Percentiles rank a stretch among this genome's conserved stretches.
phyloP scores from a whole-genome alignment of 2,888 invertebrate species.

The Trimorus sp. region DNA sequence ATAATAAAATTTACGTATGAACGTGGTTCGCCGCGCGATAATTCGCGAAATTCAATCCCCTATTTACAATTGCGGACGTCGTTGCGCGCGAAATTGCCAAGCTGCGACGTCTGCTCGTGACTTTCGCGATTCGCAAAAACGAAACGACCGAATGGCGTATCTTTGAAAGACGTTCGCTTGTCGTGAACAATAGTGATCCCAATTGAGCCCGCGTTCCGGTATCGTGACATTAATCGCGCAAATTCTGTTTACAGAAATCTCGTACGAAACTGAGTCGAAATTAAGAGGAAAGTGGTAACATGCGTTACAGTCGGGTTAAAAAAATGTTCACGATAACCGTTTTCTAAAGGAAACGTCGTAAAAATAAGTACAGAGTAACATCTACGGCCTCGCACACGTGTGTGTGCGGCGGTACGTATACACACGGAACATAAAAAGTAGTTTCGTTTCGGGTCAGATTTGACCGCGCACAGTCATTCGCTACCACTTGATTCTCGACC shows the following conservation, averaged over 20 bases:
- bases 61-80: too few relatives aligned
- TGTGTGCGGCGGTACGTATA: neutral
- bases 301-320: conserved; percentile 4
- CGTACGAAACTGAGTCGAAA: too few relatives aligned
- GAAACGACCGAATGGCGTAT: too few relatives aligned
- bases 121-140: too few relatives aligned
- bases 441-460: conserved; percentile 10
- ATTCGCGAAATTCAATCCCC: too few relatives aligned
- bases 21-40: neutral
- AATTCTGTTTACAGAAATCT: conserved; percentile 1
- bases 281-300: neutral
- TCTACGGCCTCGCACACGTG: too few relatives aligned
- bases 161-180: too few relatives aligned
- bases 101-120: too few relatives aligned
- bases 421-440: conserved; percentile 2
- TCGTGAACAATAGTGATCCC: too few relatives aligned
- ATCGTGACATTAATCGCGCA: conserved; percentile 2
- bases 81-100: too few relatives aligned
- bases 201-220: neutral
- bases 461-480: conserved; percentile 22
- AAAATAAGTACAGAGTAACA: conserved; percentile 11
- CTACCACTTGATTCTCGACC: conserved; percentile 26
- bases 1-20: conserved; percentile 13
- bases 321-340: conserved; percentile 9
- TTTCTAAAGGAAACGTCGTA: conserved; percentile 4